A percentile compares a stretch with the other conserved stretches of the same genome.
Evolutionary conservation across 2,113 vertebrate species (phyloP).

Genomic region (Catharus minimus): DNA sequence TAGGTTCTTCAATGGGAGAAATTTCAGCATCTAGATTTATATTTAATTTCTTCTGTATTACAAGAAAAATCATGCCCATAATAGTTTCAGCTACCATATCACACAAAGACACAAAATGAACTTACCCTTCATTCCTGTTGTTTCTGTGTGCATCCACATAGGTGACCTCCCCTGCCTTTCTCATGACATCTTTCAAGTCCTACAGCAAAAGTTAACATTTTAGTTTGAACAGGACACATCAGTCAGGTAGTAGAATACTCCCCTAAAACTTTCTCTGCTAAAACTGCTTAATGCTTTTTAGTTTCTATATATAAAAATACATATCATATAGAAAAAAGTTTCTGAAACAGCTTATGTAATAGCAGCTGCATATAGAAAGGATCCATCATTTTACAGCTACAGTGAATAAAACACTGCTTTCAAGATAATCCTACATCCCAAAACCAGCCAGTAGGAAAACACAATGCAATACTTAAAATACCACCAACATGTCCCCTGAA

Average conservation of each 20-base stretch:
- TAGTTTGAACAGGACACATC: constrained; percentile 11
- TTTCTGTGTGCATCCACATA: constrained; percentile 93
- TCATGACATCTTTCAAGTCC: constrained; percentile 95
- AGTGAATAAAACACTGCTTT: background rate
- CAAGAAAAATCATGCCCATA: background rate
- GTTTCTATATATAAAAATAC: background rate
- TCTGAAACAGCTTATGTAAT: background rate
- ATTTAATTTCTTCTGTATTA: background rate
- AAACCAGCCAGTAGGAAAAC: background rate
- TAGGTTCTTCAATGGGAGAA: background rate
- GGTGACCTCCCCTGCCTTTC: constrained; percentile 91
- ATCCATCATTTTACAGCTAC: background rate
- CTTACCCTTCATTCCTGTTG: constrained; percentile 91
- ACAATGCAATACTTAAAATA: background rate
- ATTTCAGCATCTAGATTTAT: background rate
- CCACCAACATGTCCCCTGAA: background rate
- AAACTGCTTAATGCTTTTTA: background rate
- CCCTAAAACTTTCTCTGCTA: background rate
- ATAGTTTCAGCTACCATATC: background rate
- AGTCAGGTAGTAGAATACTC: background rate
- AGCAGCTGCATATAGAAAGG: constrained; percentile 1
- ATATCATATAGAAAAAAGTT: background rate
- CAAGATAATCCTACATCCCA: background rate
- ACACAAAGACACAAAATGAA: background rate
- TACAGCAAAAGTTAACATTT: constrained; percentile 68